Evolutionary conservation across 2,888 invertebrate species (phyloP).

Genomic region (Physocephala rufipes): DNA sequence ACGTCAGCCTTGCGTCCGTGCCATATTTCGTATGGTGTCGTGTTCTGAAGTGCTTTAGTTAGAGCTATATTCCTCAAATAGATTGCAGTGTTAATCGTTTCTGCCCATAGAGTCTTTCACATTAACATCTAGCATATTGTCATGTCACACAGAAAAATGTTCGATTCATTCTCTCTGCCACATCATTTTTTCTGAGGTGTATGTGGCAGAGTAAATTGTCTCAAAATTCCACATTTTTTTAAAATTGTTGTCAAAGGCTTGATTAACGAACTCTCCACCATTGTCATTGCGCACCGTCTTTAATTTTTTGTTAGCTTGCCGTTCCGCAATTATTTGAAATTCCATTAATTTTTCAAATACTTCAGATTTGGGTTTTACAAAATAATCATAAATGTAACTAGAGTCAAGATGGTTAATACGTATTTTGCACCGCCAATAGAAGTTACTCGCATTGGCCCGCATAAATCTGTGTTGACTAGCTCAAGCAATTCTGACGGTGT

Average conservation of each 20-base stretch:
- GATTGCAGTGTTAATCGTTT: constrained; percentile 39
- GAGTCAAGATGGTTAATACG: neutral
- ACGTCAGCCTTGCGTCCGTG: neutral
- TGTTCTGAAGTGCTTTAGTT: neutral
- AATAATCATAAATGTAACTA: neutral
- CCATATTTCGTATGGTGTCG: neutral
- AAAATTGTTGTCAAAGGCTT: constrained; percentile 7
- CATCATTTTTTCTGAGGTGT: constrained; percentile 37
- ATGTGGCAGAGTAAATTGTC: constrained; percentile 27
- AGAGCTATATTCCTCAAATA: constrained; percentile 38
- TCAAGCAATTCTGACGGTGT: neutral
- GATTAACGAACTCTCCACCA: constrained; percentile 17
- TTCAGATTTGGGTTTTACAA: neutral
- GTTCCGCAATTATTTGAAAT: neutral
- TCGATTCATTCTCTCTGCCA: constrained; percentile 31
- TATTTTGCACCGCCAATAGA: constrained; percentile 13
- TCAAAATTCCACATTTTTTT: neutral
- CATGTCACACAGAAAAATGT: neutral
- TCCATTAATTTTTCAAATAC: neutral
- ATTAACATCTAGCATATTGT: neutral
- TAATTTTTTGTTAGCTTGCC: neutral
- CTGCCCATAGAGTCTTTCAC: constrained; percentile 38
- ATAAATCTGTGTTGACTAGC: neutral
- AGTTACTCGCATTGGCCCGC: neutral
- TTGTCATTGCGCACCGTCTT: neutral